Conservation (phyloP, 1,140 invertebrate species). For the Melanaphis sacchari region DNA sequence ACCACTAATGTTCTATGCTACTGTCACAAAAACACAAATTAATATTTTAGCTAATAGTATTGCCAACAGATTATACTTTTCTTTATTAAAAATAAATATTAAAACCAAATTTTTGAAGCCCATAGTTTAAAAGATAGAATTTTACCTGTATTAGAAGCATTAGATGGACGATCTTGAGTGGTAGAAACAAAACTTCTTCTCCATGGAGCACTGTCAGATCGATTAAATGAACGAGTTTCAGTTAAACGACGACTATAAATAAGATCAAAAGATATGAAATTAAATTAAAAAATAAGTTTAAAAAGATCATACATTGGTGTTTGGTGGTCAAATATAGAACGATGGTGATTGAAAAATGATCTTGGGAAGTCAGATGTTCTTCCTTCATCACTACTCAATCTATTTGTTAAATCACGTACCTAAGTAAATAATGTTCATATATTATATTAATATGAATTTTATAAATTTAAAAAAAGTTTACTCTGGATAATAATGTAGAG, state of each 20-base stretch:
- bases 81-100: slow-evolving; percentile 16
- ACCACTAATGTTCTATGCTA: slow-evolving; percentile 40
- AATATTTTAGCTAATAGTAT: slow-evolving; percentile 52
- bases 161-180: slow-evolving; percentile 65
- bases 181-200: slow-evolving; percentile 66
- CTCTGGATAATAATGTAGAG: slow-evolving; percentile 82
- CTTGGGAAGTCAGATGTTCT: slow-evolving; percentile 64
- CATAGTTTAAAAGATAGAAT: not conserved
- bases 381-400: slow-evolving; percentile 81
- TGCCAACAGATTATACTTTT: slow-evolving; percentile 36
- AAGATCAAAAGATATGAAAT: slow-evolving; percentile 9
- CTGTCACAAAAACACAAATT: slow-evolving; percentile 55
- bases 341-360: slow-evolving; percentile 61
- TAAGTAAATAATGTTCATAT: slow-evolving; percentile 62
- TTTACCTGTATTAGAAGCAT: slow-evolving; percentile 72
- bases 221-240: slow-evolving; percentile 63
- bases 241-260: slow-evolving; percentile 59
- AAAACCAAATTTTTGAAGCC: slow-evolving; percentile 40
- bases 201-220: slow-evolving; percentile 66
- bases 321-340: slow-evolving; percentile 61
- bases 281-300: not conserved
- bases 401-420: slow-evolving; percentile 83
- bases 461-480: slow-evolving; percentile 63
- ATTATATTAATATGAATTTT: not conserved
- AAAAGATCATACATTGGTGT: slow-evolving; percentile 51